Evolutionary conservation across 2,888 invertebrate species (phyloP).

Genomic region (Syritta pipiens): DNA sequence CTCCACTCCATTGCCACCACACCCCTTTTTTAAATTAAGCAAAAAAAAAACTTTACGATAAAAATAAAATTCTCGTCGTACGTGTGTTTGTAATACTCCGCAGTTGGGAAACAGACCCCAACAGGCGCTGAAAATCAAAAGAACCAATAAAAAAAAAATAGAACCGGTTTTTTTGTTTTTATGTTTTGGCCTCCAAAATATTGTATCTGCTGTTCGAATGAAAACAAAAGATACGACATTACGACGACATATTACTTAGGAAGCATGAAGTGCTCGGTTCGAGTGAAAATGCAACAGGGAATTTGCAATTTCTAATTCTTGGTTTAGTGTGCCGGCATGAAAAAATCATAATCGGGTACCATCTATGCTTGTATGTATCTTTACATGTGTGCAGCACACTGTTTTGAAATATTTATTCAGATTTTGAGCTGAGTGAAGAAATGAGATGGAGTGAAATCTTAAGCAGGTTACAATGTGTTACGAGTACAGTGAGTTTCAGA

Average conservation of each 20-base stretch:
- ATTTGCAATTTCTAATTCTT: too few species aligned
- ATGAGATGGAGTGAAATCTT: background rate
- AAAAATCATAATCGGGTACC: too few species aligned
- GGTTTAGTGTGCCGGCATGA: too few species aligned
- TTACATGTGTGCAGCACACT: background rate
- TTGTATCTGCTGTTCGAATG: background rate
- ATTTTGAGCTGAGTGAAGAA: background rate
- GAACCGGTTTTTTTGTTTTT: constrained; percentile 24
- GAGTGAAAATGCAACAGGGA: too few species aligned
- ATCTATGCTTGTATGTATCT: too few species aligned
- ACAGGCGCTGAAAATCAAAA: background rate
- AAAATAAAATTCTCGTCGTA: background rate
- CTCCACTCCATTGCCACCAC: constrained; percentile 21
- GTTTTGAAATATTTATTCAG: constrained; percentile 3
- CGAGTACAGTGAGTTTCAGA: constrained; percentile 9
- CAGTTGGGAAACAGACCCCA: constrained; percentile 9
- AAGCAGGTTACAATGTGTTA: background rate
- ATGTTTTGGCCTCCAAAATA: constrained; percentile 17
- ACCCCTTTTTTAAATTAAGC: constrained; percentile 16
- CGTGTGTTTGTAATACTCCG: constrained; percentile 8
- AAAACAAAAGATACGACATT: background rate
- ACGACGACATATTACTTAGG: background rate
- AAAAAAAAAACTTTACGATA: constrained; percentile 6
- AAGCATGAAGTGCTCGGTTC: too few species aligned
- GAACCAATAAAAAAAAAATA: constrained; percentile 1